Evolutionary conservation across 2,113 vertebrate species (phyloP), one percentile per base, ranked within the genome.

Genomic region (Patagioenas fasciata): DNA sequence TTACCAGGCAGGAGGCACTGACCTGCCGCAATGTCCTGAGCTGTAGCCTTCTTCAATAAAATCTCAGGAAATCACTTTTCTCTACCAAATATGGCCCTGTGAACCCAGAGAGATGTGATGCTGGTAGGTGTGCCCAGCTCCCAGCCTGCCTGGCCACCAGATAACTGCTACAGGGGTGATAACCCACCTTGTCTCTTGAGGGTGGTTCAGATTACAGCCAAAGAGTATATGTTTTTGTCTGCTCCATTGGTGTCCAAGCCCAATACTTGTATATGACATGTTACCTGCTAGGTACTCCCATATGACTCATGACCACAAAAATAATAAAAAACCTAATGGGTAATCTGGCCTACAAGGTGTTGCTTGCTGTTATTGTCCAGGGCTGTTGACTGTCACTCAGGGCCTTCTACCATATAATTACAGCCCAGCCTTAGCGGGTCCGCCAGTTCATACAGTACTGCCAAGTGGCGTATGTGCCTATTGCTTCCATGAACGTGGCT

Each of bases 341-440:
- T 47, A 94, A 57, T 19, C 62, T 89, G 83, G 29, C 29, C 57
- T 74, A 34, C 51, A 86, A 78, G 56, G 83, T 84, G 23, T 48
- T 93, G 91, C 60, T 93, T 77, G 42, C 79, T 88, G 50, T 91
- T 80, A 38, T 57, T 85, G 71, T 72, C 71, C 79, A 72, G 62
- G 58, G 21, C 62, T 70, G 54, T 81, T 64, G 69, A 42, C 57
- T 91, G 81, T 69, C 93, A 87, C 79, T 80, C 48, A 51, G 83
- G 71, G 34, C 64, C 79, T 77, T 69, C 89, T 71, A 57, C 77
- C 44, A 10, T 58, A 15, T 75, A 79, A 91, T 94, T 92, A 85
- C 20, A 87, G 66, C 31, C 44, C 70, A 83, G 48, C 42, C 32
- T 72, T 31, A 82, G 81, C 73, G 91, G 60, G 57, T 69, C 66